Base-by-base conservation (phyloP, 2,113 vertebrate species). In the Seriola quinqueradiata region DNA sequence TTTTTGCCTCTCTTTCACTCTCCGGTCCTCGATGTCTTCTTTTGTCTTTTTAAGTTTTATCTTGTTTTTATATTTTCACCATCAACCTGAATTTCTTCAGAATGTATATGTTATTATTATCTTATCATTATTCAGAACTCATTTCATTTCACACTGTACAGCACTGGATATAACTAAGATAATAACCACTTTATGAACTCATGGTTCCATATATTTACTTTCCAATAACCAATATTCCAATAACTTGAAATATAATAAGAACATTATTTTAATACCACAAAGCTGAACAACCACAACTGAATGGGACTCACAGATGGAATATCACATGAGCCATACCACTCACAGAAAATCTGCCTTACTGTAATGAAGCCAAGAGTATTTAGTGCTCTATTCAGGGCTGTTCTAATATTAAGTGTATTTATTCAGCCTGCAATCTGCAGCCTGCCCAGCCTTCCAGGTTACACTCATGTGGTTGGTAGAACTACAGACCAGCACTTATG, bases 351-450 rank as follows among this genome's bases (percentile, higher is more conserved):
- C 46, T n/a, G 57, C 10, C 36, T 34, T 4, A 25, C 46, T 67
- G 28, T 69, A 66, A 59, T 6, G 42, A 13, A 77, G 71, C 58
- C 50, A 55, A 67, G 32, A 21, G 68, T 54, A 67, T 17, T 50
- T 50, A 25, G 23, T 25, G 66, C n/a, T 21, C 21, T 48, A 40
- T 59, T 77, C 73, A 64, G 48, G 40, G 57, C 54, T 74, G 50
- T 59, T 68, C 60, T 87, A 70, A 79, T 77, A 63, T 86, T 76
- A 85, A 85, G 63, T 57, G 5, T 23, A 46, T 82, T 71, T 82
- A 54, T 77, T 77, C 69, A 74, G 7, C 32, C 55, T 42, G 48
- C 34, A 71, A 55, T 76, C 54, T 75, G 34, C 44, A 63, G 70
- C 44, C 69, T 78, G 36, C 32, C 25, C 46, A 70, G 55, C 80